Conservation (phyloP, 2,888 invertebrate genomes). For the Arrhopalites spinosus region DNA sequence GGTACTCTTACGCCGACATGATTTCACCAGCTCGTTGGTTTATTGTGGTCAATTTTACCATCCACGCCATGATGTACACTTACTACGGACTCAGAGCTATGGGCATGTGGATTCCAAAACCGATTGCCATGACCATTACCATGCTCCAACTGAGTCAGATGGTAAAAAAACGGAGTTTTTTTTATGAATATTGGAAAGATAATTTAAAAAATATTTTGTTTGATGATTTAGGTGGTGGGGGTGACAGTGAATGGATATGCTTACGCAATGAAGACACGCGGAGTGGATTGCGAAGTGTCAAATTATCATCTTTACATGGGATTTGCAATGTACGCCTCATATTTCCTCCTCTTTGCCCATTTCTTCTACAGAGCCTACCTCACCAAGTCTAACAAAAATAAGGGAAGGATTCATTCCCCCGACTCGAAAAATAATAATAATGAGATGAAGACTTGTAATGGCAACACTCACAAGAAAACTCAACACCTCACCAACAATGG, state of each 20-base stretch:
- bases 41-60: conserved; percentile 92
- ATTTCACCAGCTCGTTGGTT: conserved; percentile 91
- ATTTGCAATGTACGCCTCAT: conserved; percentile 82
- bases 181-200: too few relatives aligned
- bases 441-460: too few relatives aligned
- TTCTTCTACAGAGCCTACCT: too few relatives aligned
- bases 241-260: conserved; percentile 89
- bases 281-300: conserved; percentile 82
- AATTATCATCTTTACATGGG: conserved; percentile 83
- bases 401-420: too few relatives aligned
- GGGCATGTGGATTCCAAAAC: conserved; percentile 78
- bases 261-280: conserved; percentile 66
- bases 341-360: too few relatives aligned
- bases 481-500: too few relatives aligned
- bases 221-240: too few relatives aligned
- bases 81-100: conserved; percentile 81
- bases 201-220: too few relatives aligned
- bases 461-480: too few relatives aligned
- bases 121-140: conserved; percentile 89
- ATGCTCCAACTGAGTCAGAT: conserved; percentile 89
- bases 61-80: conserved; percentile 89
- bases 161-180: too few relatives aligned
- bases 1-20: conserved; percentile 90
- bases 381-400: too few relatives aligned
- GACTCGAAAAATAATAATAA: too few relatives aligned